Conservation (phyloP, 2,113 vertebrate species). For the Lophius piscatorius region DNA sequence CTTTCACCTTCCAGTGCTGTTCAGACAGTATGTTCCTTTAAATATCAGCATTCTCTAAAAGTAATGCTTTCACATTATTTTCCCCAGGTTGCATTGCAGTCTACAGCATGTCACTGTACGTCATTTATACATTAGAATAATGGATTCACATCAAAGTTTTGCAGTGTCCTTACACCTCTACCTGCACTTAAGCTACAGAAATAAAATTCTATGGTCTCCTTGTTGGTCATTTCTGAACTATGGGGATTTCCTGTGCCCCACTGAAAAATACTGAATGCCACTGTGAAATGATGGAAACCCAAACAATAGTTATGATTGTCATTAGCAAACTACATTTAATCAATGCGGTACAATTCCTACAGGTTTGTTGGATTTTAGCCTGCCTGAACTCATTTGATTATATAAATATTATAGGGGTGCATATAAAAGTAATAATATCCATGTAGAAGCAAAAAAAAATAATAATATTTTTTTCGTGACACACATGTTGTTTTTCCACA, state of each 20-base stretch:
- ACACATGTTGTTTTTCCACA: constrained; percentile 1
- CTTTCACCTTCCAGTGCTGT: too few relatives aligned
- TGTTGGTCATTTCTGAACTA: neutral
- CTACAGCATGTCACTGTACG: too few relatives aligned
- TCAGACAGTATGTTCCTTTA: too few relatives aligned
- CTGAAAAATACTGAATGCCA: constrained; percentile 6
- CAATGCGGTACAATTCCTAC: neutral
- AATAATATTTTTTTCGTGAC: neutral
- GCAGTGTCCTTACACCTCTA: too few relatives aligned
- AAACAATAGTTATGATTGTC: constrained; percentile 21
- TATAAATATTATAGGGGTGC: too few relatives aligned
- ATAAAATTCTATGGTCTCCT: neutral
- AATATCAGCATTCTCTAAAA: too few relatives aligned
- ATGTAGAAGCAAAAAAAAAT: constrained; percentile 17
- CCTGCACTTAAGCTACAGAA: too few relatives aligned
- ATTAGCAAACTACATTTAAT: constrained; percentile 23
- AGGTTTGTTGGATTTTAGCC: neutral
- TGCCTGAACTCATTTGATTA: neutral
- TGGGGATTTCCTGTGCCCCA: constrained; percentile 10
- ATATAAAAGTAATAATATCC: constrained; percentile 4
- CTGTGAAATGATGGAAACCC: constrained; percentile 23
- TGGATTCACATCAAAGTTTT: too few relatives aligned
- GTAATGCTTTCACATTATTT: too few relatives aligned
- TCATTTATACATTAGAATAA: too few relatives aligned
- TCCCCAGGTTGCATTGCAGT: too few relatives aligned